A percentile compares a stretch with the other conserved stretches of the same genome.
phyloP scores from a whole-genome alignment of 2,888 invertebrate species.

The Coelopa pilipes region DNA sequence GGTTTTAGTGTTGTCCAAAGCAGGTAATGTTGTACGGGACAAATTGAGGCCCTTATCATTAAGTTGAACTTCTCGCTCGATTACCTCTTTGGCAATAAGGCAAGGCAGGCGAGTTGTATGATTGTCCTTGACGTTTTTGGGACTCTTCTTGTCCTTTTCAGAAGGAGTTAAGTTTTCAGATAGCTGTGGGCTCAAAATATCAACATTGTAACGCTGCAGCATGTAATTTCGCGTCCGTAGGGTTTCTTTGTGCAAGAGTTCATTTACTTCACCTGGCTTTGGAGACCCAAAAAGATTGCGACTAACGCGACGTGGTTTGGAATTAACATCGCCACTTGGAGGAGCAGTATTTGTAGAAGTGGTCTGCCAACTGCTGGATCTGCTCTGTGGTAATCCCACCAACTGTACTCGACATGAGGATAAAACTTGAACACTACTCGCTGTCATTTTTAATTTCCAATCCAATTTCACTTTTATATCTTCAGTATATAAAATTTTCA shows the following conservation, averaged over 20 bases:
- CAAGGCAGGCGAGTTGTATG: slow-evolving; percentile 2
- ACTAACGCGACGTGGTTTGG: slow-evolving; percentile 23
- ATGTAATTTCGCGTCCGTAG: slow-evolving; percentile 18
- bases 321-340: neutral
- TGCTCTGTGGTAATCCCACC: slow-evolving; percentile 23
- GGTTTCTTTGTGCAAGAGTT: slow-evolving; percentile 21
- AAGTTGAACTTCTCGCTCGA: slow-evolving; percentile 22
- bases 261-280: slow-evolving; percentile 24
- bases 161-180: neutral
- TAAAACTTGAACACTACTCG: slow-evolving; percentile 29
- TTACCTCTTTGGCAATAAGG: slow-evolving; percentile 22
- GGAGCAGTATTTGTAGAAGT: neutral
- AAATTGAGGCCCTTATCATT: neutral
- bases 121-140: neutral
- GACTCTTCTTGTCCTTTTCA: neutral
- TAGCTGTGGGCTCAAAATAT: slow-evolving; percentile 17
- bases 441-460: slow-evolving; percentile 16
- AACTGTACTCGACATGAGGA: slow-evolving; percentile 31
- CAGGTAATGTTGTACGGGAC: neutral
- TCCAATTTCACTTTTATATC: neutral
- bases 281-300: slow-evolving; percentile 32
- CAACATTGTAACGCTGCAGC: slow-evolving; percentile 27
- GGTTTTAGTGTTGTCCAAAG: neutral
- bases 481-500: neutral
- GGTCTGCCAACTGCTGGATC: neutral